These are phyloP conservation scores for Octodonta nipae DNA, from an alignment of 2,888 invertebrate species.

Conservation along the genomic window DNA sequence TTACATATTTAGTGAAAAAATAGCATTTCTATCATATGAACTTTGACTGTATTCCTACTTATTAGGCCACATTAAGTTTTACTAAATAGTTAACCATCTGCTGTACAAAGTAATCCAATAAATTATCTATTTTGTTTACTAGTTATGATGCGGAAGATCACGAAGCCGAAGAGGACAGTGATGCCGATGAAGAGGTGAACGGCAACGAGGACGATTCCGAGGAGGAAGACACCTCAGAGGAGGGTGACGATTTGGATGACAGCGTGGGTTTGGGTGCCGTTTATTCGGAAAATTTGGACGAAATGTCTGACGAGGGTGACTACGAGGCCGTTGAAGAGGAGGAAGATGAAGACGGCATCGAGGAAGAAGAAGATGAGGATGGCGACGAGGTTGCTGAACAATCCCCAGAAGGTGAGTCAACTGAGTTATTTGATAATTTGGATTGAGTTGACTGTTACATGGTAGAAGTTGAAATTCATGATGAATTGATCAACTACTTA, in stretches of 20 bases:
- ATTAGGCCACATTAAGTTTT: too few relatives aligned
- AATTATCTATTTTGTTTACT: too few relatives aligned
- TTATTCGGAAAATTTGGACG: constrained; percentile 43
- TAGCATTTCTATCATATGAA: too few relatives aligned
- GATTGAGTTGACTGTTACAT: too few relatives aligned
- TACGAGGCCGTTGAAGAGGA: constrained; percentile 40
- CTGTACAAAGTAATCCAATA: too few relatives aligned
- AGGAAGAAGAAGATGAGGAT: constrained; percentile 35
- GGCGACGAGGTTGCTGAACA: constrained; percentile 21
- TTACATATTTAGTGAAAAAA: too few relatives aligned
- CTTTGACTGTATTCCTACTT: too few relatives aligned
- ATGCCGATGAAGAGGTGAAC: constrained; percentile 65
- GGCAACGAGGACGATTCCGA: constrained; percentile 59
- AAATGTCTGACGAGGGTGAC: constrained; percentile 40
- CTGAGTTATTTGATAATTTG: not conserved
- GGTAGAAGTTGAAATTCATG: too few relatives aligned
- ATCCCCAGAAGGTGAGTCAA: constrained; percentile 34
- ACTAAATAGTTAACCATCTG: too few relatives aligned
- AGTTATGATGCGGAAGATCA: constrained; percentile 65
- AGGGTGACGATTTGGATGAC: constrained; percentile 45
- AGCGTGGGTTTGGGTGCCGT: constrained; percentile 33
- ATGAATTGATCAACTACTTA: too few relatives aligned
- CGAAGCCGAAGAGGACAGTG: constrained; percentile 70
- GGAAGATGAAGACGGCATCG: constrained; percentile 33
- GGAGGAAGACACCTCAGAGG: constrained; percentile 21